A percentile compares a stretch with the other conserved stretches of the same genome.
These are phyloP conservation scores for Drosophila kuntzei DNA, from an alignment of 2,888 invertebrate genomes.

Conservation along the genomic window DNA sequence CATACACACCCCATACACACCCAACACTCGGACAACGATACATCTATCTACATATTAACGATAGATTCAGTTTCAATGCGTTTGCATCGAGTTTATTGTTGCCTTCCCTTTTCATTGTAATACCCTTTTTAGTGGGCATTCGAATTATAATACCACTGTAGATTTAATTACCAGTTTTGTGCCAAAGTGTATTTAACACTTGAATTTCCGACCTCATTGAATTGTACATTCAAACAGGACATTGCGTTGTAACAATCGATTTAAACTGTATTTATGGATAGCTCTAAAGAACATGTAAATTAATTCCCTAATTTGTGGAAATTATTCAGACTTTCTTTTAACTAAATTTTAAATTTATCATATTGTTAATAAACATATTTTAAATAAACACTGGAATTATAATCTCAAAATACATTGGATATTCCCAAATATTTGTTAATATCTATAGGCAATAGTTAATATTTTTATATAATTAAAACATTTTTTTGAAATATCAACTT, in stretches of 20 bases:
- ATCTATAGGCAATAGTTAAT: too few relatives aligned
- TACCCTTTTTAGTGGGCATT: conserved; percentile 8
- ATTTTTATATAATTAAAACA: too few relatives aligned
- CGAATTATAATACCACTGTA: background rate
- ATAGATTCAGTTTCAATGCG: conserved; percentile 16
- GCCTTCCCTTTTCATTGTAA: background rate
- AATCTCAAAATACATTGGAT: too few relatives aligned
- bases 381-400: too few relatives aligned
- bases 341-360: too few relatives aligned
- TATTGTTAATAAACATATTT: too few relatives aligned
- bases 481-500: too few relatives aligned
- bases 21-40: background rate
- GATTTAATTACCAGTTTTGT: background rate
- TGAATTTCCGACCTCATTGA: background rate
- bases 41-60: conserved; percentile 19
- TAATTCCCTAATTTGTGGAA: too few relatives aligned
- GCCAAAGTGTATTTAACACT: background rate
- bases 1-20: conserved; percentile 8
- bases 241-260: background rate
- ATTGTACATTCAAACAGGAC: background rate
- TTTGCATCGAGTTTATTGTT: conserved; percentile 2
- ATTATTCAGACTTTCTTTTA: too few relatives aligned
- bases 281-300: background rate
- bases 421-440: too few relatives aligned
- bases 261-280: background rate